Evolutionary conservation across 2,888 invertebrate species (phyloP).

Genomic region (Temnothorax rugatulus): DNA sequence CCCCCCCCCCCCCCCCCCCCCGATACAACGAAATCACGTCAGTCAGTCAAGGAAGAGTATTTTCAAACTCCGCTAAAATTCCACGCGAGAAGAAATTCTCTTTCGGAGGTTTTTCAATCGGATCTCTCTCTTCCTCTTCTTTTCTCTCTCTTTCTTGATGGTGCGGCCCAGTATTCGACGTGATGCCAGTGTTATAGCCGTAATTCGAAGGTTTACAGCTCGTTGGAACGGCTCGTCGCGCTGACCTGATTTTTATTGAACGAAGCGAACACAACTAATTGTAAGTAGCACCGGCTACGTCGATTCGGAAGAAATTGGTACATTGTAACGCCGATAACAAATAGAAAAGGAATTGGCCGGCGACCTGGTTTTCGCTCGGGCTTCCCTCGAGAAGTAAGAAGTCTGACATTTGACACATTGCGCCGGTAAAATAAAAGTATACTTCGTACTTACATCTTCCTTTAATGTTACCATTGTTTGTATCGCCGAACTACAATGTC

Average conservation of each 20-base stretch:
- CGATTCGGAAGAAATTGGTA: slow-evolving; percentile 55
- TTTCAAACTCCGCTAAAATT: slow-evolving; percentile 28
- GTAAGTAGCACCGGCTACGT: slow-evolving; percentile 56
- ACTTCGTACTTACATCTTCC: slow-evolving; percentile 36
- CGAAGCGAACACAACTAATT: slow-evolving; percentile 53
- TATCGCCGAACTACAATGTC: slow-evolving; percentile 28
- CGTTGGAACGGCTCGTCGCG: slow-evolving; percentile 50
- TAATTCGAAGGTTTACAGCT: slow-evolving; percentile 56
- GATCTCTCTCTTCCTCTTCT: background rate
- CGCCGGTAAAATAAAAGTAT: slow-evolving; percentile 45
- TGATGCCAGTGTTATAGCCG: slow-evolving; percentile 52
- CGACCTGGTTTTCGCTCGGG: slow-evolving; percentile 51
- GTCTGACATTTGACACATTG: slow-evolving; percentile 53
- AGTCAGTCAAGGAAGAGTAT: slow-evolving; percentile 10
- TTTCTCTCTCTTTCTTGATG: no score
- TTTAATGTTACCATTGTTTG: slow-evolving; percentile 47
- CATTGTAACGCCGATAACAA: slow-evolving; percentile 56
- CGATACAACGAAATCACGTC: slow-evolving; percentile 36
- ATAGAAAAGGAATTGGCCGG: slow-evolving; percentile 55
- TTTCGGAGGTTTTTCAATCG: slow-evolving; percentile 17
- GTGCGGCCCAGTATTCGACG: background rate
- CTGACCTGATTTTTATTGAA: slow-evolving; percentile 58
- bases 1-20: background rate
- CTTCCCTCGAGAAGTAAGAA: slow-evolving; percentile 38
- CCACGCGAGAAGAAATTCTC: slow-evolving; percentile 1